A percentile compares a stretch with the other conserved stretches of the same genome.
phyloP scores from a whole-genome alignment of 2,113 vertebrate genomes.

The Corythornis madagascariensis region DNA sequence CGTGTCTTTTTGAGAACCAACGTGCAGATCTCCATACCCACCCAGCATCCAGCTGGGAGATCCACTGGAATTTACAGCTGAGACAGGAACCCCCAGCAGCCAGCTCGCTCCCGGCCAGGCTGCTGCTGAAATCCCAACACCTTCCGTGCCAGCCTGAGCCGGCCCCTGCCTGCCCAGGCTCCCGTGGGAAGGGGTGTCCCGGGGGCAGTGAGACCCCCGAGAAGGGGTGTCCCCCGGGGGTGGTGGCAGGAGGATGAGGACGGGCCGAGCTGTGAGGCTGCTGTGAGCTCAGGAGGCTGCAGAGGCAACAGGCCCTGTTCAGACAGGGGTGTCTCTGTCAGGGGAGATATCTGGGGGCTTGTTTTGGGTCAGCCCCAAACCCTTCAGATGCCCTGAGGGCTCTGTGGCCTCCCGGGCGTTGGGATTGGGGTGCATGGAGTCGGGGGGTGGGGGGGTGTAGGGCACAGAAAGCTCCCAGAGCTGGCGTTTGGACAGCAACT shows the following conservation, averaged over 20 bases:
- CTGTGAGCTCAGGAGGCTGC: background rate
- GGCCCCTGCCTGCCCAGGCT: too few relatives aligned
- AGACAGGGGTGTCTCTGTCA: background rate
- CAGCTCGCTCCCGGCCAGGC: too few relatives aligned
- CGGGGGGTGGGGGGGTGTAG: too few relatives aligned
- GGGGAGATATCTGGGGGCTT: rapidly evolving
- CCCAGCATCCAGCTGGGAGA: background rate
- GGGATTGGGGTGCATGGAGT: background rate
- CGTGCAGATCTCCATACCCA: background rate
- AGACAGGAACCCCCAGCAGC: background rate
- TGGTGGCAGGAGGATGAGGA: rapidly evolving
- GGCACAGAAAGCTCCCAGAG: rapidly evolving
- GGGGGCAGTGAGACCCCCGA: background rate
- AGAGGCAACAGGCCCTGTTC: background rate
- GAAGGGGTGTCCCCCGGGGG: too few relatives aligned
- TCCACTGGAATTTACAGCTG: background rate
- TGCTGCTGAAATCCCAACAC: too few relatives aligned
- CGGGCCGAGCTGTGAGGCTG: background rate
- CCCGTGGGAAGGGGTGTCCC: rapidly evolving
- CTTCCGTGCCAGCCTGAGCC: too few relatives aligned
- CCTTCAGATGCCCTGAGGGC: rapidly evolving
- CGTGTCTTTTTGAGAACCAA: background rate
- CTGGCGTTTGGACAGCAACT: background rate
- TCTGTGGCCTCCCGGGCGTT: rapidly evolving
- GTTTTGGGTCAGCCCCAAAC: background rate